A percentile compares a stretch with the other conserved stretches of the same genome.
Conservation (phyloP, 53 echinoderm and acorn worm genomes). For the Temnopleurus reevesii region DNA sequence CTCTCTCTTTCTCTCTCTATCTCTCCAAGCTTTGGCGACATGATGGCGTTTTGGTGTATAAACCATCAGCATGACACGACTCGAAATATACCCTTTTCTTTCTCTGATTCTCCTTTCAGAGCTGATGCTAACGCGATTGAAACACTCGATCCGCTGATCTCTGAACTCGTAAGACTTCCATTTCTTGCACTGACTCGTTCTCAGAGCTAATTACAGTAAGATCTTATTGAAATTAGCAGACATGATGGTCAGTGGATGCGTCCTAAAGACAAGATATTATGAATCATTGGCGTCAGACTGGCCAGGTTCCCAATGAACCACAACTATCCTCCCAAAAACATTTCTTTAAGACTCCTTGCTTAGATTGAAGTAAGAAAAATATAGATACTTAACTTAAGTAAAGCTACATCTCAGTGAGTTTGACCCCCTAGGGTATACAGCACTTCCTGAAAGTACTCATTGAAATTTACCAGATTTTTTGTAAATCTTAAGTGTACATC, state of each 20-base stretch:
- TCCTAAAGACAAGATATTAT: background rate
- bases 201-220: constrained; percentile 7
- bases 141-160: constrained; percentile 51
- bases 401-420: background rate
- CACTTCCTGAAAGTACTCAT: background rate
- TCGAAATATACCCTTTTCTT: background rate
- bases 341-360: background rate
- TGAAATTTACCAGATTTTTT: no score
- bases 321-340: background rate
- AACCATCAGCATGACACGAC: background rate
- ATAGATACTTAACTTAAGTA: no score
- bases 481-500: no score
- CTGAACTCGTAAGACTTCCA: constrained; percentile 23
- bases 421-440: background rate
- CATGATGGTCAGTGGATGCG: constrained; percentile 24
- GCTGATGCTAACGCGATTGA: constrained; percentile 60
- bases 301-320: background rate
- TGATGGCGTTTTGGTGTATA: background rate
- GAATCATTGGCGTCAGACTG: constrained; percentile 38
- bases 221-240: constrained; percentile 29
- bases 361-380: no score
- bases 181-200: constrained; percentile 33
- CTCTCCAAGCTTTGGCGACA: background rate
- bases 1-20: background rate
- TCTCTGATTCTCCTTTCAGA: background rate